A percentile compares a stretch with the other conserved stretches of the same genome.
Evolutionary conservation across 2,888 invertebrate species (phyloP).

Genomic region (Apomyelois bistriatella): DNA sequence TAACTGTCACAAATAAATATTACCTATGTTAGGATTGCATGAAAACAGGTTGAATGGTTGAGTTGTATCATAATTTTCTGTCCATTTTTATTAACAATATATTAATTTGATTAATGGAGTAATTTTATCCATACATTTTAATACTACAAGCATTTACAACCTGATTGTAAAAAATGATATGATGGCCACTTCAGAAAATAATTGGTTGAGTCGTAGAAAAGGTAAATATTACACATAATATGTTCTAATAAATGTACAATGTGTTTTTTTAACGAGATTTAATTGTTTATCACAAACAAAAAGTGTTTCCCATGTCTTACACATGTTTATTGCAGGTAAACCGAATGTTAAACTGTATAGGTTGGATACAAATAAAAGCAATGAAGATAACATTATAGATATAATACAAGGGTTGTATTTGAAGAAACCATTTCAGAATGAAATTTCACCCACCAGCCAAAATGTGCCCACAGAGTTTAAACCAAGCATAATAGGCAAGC

Average conservation of each 20-base stretch:
- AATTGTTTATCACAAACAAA: background rate
- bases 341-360: constrained; percentile 83
- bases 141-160: constrained; percentile 14
- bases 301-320: background rate
- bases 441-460: constrained; percentile 62
- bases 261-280: background rate
- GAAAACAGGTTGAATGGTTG: constrained; percentile 37
- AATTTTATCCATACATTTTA: constrained; percentile 21
- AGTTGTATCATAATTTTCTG: constrained; percentile 36
- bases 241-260: background rate
- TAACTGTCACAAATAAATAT: constrained; percentile 26
- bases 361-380: constrained; percentile 79
- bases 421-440: constrained; percentile 59
- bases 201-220: constrained; percentile 73
- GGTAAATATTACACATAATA: constrained; percentile 45
- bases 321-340: constrained; percentile 63
- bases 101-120: constrained; percentile 29
- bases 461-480: constrained; percentile 67
- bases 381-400: constrained; percentile 82
- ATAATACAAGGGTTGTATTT: constrained; percentile 81
- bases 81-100: constrained; percentile 28
- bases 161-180: constrained; percentile 51
- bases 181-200: constrained; percentile 74
- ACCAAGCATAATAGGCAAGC: constrained; percentile 79
- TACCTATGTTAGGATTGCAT: constrained; percentile 31